Base-by-base conservation (phyloP, 2,888 invertebrate genomes). In the Acronicta alni region DNA sequence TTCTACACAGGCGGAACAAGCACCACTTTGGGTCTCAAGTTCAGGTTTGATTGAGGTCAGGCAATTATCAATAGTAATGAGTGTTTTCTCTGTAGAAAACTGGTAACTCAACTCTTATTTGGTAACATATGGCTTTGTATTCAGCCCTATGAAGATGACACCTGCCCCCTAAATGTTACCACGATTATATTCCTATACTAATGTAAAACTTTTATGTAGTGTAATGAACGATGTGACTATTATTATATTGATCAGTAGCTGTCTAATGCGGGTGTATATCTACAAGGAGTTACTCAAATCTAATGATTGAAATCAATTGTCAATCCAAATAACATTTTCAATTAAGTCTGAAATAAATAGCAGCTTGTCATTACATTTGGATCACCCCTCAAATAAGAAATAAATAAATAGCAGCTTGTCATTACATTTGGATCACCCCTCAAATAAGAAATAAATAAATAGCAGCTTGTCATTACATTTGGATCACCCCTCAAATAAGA, bases 41-140 rank as follows among this genome's bases (percentile, higher is more conserved):
- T 12, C 43, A 17, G 10, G 15, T 37, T 30, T 1, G 4, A 39
- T 53, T 38, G 53, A 65, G 68, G 60, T 67, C 65, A 65, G 68
- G 68, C 49, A 65, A 67, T 59, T 66, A 65, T 47, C 4, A 12
- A n/a, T 41, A 37, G 37, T 12, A 12, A 32, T 10, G 30, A 14
- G 0, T 1, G 37, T 18, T 30, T 10, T 51, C 10, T 10, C 7
- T 47, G 18, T 10, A 9, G 10, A 41, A 12, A 12, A 42, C 26
- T 14, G 17, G 37, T 48, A 23, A 12, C 7, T 35, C 12, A 9
- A 15, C 0, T 51, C 14, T n/a, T 32, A 15, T 20, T 18, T 15
- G 12, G 14, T 15, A 18, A 10, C 2, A 14, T 35, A n/a, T n/a
- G 6, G 35, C 35, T n/a, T n/a, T n/a, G 1, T 5, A n/a, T 35